Evolutionary conservation across 2,113 vertebrate species (phyloP), one percentile per base, ranked within the genome.

Genomic region (Lepus timidus): DNA sequence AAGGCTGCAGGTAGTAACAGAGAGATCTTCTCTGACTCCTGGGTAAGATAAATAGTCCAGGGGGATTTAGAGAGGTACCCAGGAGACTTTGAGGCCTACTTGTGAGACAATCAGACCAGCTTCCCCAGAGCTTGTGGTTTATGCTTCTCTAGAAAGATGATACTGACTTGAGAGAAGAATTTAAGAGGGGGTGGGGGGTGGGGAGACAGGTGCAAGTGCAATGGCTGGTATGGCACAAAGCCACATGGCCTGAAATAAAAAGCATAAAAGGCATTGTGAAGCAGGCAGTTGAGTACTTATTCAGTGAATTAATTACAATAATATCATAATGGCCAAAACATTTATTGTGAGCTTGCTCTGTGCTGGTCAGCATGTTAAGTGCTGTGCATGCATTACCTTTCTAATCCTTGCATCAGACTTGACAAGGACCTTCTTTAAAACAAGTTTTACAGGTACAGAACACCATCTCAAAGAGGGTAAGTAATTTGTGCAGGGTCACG

Each of bases 221-320:
- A 89, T 12, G 49, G 52, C 23, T 52, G 73, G 12, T 25, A 44
- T n/a, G 88, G 75, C 90, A 23, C 0, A n/a, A 58, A 29, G 61
- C 70, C 44, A 89, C 83, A 44, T 7, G 20, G 22, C 88, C 75
- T 51, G 64, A 93, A 84, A 91, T 91, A 49, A 75, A 91, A 71
- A 55, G 44, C n/a, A 33, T 8, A 19, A 84, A 78, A 92, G 85
- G 12, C 52, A 80, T 23, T 12, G 6, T 19, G 17, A 68, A 79
- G 27, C 22, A 74, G 49, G 80, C 67, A 44, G 27, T 36, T 19
- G 33, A 76, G 81, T 81, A 78, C 91, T 97, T 92, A 84, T 10
- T 39, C 3, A 16, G 36, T 78, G 65, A 90, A 85, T 94, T 91
- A 91, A 96, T 96, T 95, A 85, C 52, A 90, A 75, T 85, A 79